Evolutionary conservation across 2,888 invertebrate species (phyloP), one percentile per base, ranked within the genome.

Genomic region (Cantharis rustica): DNA sequence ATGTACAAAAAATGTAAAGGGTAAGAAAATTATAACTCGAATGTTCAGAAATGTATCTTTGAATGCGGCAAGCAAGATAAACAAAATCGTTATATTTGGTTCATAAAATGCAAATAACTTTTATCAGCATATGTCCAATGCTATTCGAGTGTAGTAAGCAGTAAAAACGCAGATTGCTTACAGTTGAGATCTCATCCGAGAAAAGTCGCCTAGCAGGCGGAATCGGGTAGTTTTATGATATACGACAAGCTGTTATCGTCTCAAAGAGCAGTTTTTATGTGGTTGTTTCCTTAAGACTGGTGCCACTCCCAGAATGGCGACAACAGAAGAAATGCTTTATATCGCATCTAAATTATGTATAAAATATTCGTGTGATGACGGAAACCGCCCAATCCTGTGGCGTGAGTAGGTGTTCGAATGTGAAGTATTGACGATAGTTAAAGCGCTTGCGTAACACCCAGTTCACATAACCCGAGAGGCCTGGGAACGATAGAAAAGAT

Each of bases 391-490:
- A 86, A 86, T 86, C 85, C 85, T 82, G 83, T 83, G 83, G 82
- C 84, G 82, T 85, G 85, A 84, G 87, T 87, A 86, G 86, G 87
- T 87, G 87, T 87, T 86, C 86, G 85, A 87, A 87, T 86, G 86
- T 87, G 87, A 86, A 86, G 87, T 87, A 87, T 87, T 87, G 87
- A 87, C 85, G 86, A 83, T 82, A 83, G 81, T 78, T 80, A 85
- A 81, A 82, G 86, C 87, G 87, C 87, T 81, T 87, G 87, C 87
- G 87, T 86, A 82, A 79, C 79, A 81, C 83, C 81, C 81, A 79
- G 85, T 84, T 83, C 86, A 86, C 86, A 86, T 86, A 85, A 84
- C 84, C 73, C 73, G 83, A 83, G 83, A 82, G 75, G 80, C 79
- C 77, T 78, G 76, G 76, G 75, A 73, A 79, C 76, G 80, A 75